Evolutionary conservation across 2,888 invertebrate species (phyloP).

Genomic region (Drosophila formosana): DNA sequence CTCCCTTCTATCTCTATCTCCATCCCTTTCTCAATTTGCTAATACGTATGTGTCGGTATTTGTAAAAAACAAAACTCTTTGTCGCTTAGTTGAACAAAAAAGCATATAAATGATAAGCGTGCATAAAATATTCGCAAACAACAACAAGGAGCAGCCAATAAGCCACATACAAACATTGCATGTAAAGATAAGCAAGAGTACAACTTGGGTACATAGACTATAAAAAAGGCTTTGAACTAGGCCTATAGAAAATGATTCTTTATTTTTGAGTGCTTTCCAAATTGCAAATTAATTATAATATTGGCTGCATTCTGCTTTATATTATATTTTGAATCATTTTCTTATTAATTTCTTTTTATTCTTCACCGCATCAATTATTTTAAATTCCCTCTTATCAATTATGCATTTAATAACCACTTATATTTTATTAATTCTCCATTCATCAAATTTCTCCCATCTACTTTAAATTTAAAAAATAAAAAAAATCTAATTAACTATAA

Average conservation of each 20-base stretch:
- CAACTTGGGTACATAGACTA: slow-evolving; percentile 8
- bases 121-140: slow-evolving; percentile 75
- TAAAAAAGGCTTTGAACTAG: not conserved
- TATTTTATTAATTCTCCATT: too few species aligned
- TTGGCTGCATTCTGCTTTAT: too few species aligned
- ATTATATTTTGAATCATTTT: too few species aligned
- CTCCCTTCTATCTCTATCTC: slow-evolving; percentile 13
- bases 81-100: slow-evolving; percentile 59
- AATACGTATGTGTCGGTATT: slow-evolving; percentile 20
- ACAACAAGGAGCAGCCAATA: slow-evolving; percentile 73
- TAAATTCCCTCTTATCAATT: too few species aligned
- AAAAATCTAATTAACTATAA: not conserved
- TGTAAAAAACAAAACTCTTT: slow-evolving; percentile 43
- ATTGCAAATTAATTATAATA: too few species aligned
- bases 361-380: too few species aligned
- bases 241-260: too few species aligned
- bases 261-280: too few species aligned
- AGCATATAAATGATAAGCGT: slow-evolving; percentile 78
- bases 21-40: slow-evolving; percentile 11
- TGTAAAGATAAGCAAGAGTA: slow-evolving; percentile 33
- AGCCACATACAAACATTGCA: slow-evolving; percentile 44
- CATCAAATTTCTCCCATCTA: too few species aligned
- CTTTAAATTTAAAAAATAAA: too few species aligned
- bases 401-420: too few species aligned
- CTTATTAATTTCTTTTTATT: too few species aligned